Evolutionary conservation across 1,140 invertebrate genomes (phyloP).

Genomic region (Teleopsis dalmanni): DNA sequence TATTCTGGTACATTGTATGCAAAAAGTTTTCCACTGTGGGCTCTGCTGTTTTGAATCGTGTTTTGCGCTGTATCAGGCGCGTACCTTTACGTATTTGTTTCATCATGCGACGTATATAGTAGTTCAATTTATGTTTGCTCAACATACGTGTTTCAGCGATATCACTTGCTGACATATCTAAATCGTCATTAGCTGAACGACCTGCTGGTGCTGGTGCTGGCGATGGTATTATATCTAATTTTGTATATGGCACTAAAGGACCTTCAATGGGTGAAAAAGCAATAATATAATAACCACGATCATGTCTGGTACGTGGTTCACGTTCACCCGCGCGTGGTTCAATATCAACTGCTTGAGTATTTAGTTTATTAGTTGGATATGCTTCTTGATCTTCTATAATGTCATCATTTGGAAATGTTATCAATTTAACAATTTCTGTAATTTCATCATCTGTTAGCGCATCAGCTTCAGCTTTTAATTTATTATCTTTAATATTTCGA

Average conservation of each 20-base stretch:
- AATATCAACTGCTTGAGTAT: not conserved
- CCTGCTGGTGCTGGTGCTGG: slow-evolving; percentile 5
- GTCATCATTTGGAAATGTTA: slow-evolving; percentile 6
- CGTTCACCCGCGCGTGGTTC: not conserved
- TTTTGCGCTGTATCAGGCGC: slow-evolving; percentile 11
- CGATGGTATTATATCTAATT: slow-evolving; percentile 13
- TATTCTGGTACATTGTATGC: slow-evolving; percentile 1
- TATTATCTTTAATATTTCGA: not conserved
- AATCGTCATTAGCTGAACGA: not conserved
- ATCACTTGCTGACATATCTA: not conserved
- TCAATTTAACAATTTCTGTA: slow-evolving; percentile 8
- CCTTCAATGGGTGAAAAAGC: slow-evolving; percentile 10
- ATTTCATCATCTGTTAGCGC: slow-evolving; percentile 10
- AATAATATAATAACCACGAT: slow-evolving; percentile 6
- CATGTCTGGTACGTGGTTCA: not conserved
- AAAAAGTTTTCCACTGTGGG: slow-evolving; percentile 13
- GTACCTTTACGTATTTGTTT: slow-evolving; percentile 13
- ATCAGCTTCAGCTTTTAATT: not conserved
- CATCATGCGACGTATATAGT: slow-evolving; percentile 12
- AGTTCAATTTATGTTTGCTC: slow-evolving; percentile 4
- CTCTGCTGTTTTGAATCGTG: slow-evolving; percentile 8
- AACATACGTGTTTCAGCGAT: slow-evolving; percentile 3
- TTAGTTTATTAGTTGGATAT: not conserved
- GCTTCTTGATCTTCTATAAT: not conserved
- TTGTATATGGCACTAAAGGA: slow-evolving; percentile 1